Evolutionary conservation across 2,113 vertebrate genomes (phyloP), one percentile per base, ranked within the genome.

Genomic region (Pterocles gutturalis): DNA sequence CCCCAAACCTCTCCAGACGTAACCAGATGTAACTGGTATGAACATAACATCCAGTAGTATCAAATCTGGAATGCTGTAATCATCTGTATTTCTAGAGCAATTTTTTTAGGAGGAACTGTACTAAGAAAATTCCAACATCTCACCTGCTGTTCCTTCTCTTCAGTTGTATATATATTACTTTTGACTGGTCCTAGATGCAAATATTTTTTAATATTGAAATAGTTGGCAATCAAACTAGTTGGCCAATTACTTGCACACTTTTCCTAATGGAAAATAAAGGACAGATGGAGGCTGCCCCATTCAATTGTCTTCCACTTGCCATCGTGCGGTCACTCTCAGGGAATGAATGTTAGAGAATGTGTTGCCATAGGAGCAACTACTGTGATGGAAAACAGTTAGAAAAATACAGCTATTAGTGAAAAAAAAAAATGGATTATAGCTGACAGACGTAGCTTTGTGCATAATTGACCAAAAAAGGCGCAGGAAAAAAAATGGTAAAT

Each of bases 331-430:
- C 62, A 46, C 67, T 88, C 67, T 62, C 54, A 19, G 58, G 91
- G 86, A 96, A 81, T 70, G 86, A 65, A 20, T 13, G 43, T 72
- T n/a, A 45, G 66, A 69, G 54, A 70, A 36, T 72, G 53, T 65
- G 83, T 95, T 96, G 71, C 91, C 71, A 83, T 81, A 96, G 95
- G 49, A 93, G 94, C 90, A 83, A 78, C 60, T 91, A 4, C 67
- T 66, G 60, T 75, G 83, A 43, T 94, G 80, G 83, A 86, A 95
- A 92, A 88, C 22, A 88, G 55, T 89, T 95, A 65, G 76, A 66
- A 95, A 89, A 90, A 91, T 83, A 73, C 33, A 81, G 41, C 80
- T 91, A 54, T 73, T 89, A 90, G 83, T 82, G 72, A 91, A 95
- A 88, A 41, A 38, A 41, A 41, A 46, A 93, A 92, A 73, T 58